Evolutionary conservation across 2,113 vertebrate species (phyloP), one percentile per base, ranked within the genome.

Genomic region (Piprites chloris): DNA sequence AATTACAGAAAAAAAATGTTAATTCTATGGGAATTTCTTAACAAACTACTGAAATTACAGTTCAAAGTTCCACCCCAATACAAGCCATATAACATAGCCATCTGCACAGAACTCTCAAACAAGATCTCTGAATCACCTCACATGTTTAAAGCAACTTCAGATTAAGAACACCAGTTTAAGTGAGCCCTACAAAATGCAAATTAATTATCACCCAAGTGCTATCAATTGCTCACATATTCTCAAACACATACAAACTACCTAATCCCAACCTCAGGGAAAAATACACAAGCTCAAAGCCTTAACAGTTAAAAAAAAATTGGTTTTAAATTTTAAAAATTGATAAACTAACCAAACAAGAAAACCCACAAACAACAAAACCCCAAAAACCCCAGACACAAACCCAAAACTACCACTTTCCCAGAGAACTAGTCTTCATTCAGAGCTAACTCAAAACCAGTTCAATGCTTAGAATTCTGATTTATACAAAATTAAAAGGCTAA

Each of bases 81-180:
- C 16, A 53, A 82, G 11, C 15, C 18, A 56, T 5, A 5, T 12
- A 80, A 72, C 0, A 0, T 1, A 78, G 22, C 15, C 37, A 63
- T 6, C 35, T 75, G 39, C 32, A 65, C 52, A 61, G 56, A 26
- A 27, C 52, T 68, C 52, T 30, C 10, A 10, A 80, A 63, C 5
- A 41, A 67, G 4, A 37, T 21, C 76, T 81, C 69, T 56, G 11
- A 63, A 69, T 22, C 28, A n/a, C 14, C n/a, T 93, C 49, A 46
- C 9, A 37, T 0, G 0, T 75, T 83, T 41, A 69, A 66, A 56
- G 23, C 28, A 62, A 80, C 5, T 32, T 44, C 12, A 86, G 46
- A 72, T 33, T 32, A 69, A 91, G 81, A 61, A 15, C 19, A 65
- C 3, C 3, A 2, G 9, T 79, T 58, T 52, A 58, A 76, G 2